A percentile compares a stretch with the other conserved stretches of the same genome.
phyloP scores from a whole-genome alignment of 2,113 vertebrate species.

The Trinectes maculatus region DNA sequence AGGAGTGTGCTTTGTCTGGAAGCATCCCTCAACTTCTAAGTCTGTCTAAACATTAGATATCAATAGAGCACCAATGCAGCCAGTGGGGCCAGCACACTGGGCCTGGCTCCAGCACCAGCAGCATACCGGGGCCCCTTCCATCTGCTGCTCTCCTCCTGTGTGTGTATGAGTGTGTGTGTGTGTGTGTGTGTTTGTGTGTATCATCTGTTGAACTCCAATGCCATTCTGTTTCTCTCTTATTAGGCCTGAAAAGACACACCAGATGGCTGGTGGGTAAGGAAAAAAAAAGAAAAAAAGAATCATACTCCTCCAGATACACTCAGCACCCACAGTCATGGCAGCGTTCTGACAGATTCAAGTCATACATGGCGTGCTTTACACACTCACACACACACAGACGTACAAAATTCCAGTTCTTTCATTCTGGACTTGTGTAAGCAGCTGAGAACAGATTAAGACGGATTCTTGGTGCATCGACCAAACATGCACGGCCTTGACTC shows the following conservation, averaged over 20 bases:
- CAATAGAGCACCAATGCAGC: slow-evolving; percentile 58
- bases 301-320: slow-evolving; percentile 49
- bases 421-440: slow-evolving; percentile 7
- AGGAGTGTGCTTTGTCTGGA: slow-evolving; percentile 23
- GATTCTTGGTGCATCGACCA: slow-evolving; percentile 43
- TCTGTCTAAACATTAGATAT: slow-evolving; percentile 54
- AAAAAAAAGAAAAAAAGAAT: slow-evolving; percentile 30
- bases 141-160: slow-evolving; percentile 63
- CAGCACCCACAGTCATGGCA: slow-evolving; percentile 49
- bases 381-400: slow-evolving; percentile 21
- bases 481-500: slow-evolving; percentile 40
- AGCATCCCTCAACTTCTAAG: slow-evolving; percentile 35
- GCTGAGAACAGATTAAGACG: slow-evolving; percentile 18
- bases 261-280: slow-evolving; percentile 70
- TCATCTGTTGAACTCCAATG: slow-evolving; percentile 57
- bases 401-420: slow-evolving; percentile 5
- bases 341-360: slow-evolving; percentile 59
- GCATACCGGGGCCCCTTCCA: slow-evolving; percentile 64
- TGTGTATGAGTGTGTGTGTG: slow-evolving; percentile 15
- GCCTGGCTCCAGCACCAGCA: slow-evolving; percentile 56
- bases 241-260: slow-evolving; percentile 60
- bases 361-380: slow-evolving; percentile 41
- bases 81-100: slow-evolving; percentile 47
- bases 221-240: slow-evolving; percentile 57
- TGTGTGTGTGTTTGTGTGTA: background rate